A percentile compares a stretch with the other conserved stretches of the same genome.
These are phyloP conservation scores for Dendrophyllia cribrosa DNA, from an alignment of 64 coral and sea anemone species.

Conservation along the genomic window DNA sequence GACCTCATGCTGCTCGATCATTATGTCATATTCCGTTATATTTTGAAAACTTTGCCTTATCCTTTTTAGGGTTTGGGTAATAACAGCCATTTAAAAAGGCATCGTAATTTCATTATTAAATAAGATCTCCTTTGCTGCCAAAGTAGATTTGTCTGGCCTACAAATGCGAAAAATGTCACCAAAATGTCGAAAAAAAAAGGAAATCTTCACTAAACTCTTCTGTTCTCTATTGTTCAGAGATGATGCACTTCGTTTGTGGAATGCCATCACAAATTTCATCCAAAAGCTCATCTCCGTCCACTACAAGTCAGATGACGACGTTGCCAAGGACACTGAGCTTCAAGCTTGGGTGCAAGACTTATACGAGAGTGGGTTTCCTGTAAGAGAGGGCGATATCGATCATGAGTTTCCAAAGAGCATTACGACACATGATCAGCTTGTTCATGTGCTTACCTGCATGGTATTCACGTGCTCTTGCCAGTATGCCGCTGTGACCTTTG, in stretches of 20 bases:
- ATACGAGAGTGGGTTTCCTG: constrained; percentile 68
- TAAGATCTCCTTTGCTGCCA: too few species aligned
- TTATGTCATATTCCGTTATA: too few species aligned
- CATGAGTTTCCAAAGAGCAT: constrained; percentile 68
- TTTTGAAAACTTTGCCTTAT: too few species aligned
- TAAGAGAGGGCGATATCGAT: constrained; percentile 54
- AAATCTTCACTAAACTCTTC: too few species aligned
- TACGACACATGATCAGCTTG: constrained; percentile 64
- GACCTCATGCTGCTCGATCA: too few species aligned
- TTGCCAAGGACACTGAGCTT: not conserved
- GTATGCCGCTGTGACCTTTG: constrained; percentile 84
- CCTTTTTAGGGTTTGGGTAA: too few species aligned
- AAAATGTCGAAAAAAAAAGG: too few species aligned
- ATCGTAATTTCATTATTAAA: too few species aligned
- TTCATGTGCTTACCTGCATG: constrained; percentile 67
- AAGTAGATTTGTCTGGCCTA: too few species aligned
- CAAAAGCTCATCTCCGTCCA: not conserved
- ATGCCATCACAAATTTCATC: not conserved
- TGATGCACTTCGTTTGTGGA: not conserved
- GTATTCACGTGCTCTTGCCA: constrained; percentile 87
- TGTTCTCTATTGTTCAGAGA: not conserved
- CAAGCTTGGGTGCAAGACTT: constrained; percentile 76
- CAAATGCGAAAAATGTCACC: too few species aligned
- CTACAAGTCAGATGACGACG: constrained; percentile 25
- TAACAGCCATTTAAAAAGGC: too few species aligned